A percentile compares a stretch with the other conserved stretches of the same genome.
Conservation (phyloP, 2,888 invertebrate genomes). For the Allolobophora icterica region DNA sequence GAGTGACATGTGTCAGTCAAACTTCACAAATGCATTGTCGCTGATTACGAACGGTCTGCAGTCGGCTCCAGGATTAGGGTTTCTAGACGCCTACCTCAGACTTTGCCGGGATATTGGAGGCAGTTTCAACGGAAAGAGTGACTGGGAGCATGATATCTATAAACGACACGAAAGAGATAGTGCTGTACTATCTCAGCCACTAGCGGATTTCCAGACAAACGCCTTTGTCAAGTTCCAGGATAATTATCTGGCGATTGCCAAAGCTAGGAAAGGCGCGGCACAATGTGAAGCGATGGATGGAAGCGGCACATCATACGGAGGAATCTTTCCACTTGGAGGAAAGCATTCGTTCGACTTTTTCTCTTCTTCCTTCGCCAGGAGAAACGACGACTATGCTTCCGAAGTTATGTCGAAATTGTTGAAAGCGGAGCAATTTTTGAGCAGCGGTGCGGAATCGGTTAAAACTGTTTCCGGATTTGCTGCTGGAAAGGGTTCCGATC, state of each 20-base stretch:
- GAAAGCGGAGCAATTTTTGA: not conserved
- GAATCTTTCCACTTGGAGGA: constrained; percentile 19
- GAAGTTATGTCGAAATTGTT: not conserved
- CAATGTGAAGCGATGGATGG: not conserved
- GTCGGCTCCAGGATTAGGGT: not conserved
- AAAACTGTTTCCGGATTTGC: constrained; percentile 15
- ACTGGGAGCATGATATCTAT: not conserved
- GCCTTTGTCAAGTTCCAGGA: not conserved
- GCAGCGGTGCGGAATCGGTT: not conserved
- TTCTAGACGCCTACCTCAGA: constrained; percentile 17
- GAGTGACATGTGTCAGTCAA: not conserved
- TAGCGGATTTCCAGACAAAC: not conserved
- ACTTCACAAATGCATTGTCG: not conserved
- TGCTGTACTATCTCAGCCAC: not conserved
- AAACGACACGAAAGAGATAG: not conserved
- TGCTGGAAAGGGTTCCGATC: not conserved
- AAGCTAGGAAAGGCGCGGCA: not conserved
- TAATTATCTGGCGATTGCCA: not conserved
- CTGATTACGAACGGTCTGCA: not conserved
- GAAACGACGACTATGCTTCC: not conserved
- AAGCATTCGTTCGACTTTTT: not conserved
- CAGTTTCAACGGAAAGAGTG: not conserved
- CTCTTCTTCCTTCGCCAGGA: not conserved
- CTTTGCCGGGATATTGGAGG: not conserved
- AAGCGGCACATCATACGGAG: not conserved